Base-by-base conservation (phyloP, 2,888 invertebrate species). In the Asteroscopus sphinx region DNA sequence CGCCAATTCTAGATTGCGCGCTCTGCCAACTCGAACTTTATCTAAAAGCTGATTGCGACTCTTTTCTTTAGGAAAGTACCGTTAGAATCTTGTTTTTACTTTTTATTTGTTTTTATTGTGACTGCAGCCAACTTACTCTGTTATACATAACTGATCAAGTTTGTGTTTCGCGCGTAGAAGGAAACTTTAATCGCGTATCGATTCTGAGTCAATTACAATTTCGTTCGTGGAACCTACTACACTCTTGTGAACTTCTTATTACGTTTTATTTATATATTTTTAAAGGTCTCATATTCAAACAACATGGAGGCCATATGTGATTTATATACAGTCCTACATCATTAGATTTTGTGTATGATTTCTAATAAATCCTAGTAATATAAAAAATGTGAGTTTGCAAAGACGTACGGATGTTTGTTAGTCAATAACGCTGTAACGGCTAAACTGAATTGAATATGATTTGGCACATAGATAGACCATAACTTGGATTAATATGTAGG, bases 21-120 rank as follows among this genome's bases (percentile, higher is more conserved):
- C 85, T 88, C 77, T 77, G 77, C 76, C 79, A 81, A 85, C 73
- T 81, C 76, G 69, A 91, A 92, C 87, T 92, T 91, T 88, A 87
- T 89, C 89, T 87, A 89, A 87, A 86, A 88, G 85, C 84, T 91
- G 91, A 91, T 91, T 92, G 91, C 87, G 82, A 87, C 79, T 86
- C 82, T 81, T 83, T 85, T 79, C 83, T 82, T 80, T 64, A 64
- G 72, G 73, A 83, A 85, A 88, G 82, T 87, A 89, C 86, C 84
- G 86, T 84, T 86, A 86, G 82, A 76, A 87, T 86, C 80, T 81
- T 79, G 83, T 73, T 76, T 79, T 80, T 83, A 79, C 72, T 81
- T 82, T 71, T 68, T 39, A 8, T 73, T 68, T 72, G 60, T 74
- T 64, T 68, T 67, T 68, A 42, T 66, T 62, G 60, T 59, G 57